A percentile compares a stretch with the other conserved stretches of the same genome.
These are phyloP conservation scores for Meriones unguiculatus DNA, from an alignment of 2,113 vertebrate genomes.

Conservation along the genomic window DNA sequence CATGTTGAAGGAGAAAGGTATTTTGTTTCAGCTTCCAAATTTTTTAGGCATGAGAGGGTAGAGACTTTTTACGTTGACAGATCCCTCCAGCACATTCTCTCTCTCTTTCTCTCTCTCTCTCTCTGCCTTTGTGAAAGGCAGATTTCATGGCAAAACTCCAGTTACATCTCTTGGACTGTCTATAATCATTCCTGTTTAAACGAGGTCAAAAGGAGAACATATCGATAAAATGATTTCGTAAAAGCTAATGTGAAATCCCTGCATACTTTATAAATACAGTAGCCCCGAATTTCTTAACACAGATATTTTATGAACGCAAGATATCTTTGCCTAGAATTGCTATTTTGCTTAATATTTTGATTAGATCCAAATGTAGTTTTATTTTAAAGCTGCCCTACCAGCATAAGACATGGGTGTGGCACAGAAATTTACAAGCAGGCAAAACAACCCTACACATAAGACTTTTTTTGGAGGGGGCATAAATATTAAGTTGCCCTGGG, in stretches of 20 bases:
- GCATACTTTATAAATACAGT: not conserved
- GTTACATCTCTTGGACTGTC: not conserved
- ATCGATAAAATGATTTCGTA: not conserved
- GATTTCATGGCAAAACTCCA: not conserved
- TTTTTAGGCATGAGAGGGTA: not conserved
- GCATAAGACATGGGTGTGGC: not conserved
- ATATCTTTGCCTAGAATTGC: not conserved
- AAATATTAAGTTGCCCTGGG: not conserved
- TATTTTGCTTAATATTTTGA: conserved; percentile 1
- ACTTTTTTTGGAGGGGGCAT: not conserved
- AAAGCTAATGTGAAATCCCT: not conserved
- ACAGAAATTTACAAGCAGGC: not conserved
- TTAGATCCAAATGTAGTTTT: conserved; percentile 33
- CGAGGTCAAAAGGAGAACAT: not conserved
- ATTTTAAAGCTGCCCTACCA: not conserved
- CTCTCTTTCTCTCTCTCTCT: too few relatives aligned
- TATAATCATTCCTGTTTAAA: not conserved
- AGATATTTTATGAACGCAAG: not conserved
- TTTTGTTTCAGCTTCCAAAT: not conserved
- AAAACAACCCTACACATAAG: not conserved
- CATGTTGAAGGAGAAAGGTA: not conserved
- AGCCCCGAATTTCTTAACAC: not conserved
- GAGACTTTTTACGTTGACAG: not conserved
- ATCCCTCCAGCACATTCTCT: not conserved
- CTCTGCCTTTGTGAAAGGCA: not conserved